Percentiles rank a stretch among this genome's conserved stretches.
phyloP scores from a whole-genome alignment of 2,888 invertebrate genomes.

The Cantharis rufa region DNA sequence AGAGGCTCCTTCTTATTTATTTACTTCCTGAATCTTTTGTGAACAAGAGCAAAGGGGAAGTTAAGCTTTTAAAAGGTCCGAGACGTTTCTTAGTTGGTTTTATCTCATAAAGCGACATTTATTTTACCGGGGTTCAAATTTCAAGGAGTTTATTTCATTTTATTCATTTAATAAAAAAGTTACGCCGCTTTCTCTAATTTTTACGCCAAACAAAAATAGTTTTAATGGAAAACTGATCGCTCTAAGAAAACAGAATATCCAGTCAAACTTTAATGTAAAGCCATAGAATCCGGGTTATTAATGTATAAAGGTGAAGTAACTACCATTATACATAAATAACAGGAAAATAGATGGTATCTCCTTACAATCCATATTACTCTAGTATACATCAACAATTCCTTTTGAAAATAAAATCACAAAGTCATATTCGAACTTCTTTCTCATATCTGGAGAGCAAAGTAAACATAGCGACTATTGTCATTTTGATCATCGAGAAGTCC shows the following conservation, averaged over 20 bases:
- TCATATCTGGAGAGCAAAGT: neutral
- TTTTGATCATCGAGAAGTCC: neutral
- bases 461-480: neutral
- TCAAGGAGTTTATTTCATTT: neutral
- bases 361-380: conserved; percentile 34
- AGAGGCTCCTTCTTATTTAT: conserved; percentile 32
- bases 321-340: conserved; percentile 35
- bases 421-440: neutral
- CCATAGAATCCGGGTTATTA: neutral
- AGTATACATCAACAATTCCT: conserved; percentile 32
- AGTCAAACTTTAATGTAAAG: neutral
- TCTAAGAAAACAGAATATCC: neutral
- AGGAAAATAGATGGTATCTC: conserved; percentile 35
- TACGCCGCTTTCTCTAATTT: neutral
- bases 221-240: neutral
- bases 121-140: neutral
- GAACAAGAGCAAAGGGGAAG: conserved; percentile 11
- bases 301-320: neutral
- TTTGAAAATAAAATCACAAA: conserved; percentile 19
- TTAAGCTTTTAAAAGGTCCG: conserved; percentile 17
- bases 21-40: conserved; percentile 29
- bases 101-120: neutral
- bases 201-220: neutral
- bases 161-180: neutral
- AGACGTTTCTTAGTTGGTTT: conserved; percentile 7